phyloP scores from a whole-genome alignment of 1,140 invertebrate genomes.

The Pseudomyrmex pallidus region DNA sequence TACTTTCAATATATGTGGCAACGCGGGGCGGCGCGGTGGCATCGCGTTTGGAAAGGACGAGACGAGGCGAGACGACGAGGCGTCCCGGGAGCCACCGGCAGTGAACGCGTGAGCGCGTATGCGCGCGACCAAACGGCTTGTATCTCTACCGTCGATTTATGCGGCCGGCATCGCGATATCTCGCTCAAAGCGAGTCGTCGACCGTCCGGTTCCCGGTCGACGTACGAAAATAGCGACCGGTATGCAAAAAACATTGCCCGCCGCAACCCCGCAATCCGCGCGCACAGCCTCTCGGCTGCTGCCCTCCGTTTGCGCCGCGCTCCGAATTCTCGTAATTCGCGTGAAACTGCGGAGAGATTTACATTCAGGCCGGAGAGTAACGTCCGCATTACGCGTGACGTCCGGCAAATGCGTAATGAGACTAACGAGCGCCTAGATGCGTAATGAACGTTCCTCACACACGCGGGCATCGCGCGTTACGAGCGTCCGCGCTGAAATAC shows the following conservation, averaged over 20 bases:
- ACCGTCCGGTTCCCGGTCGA: constrained; percentile 63
- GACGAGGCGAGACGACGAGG: not conserved
- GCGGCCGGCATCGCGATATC: constrained; percentile 68
- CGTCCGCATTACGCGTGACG: constrained; percentile 54
- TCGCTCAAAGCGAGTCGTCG: constrained; percentile 70
- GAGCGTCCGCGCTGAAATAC: constrained; percentile 1
- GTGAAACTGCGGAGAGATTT: constrained; percentile 31
- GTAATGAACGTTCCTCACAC: constrained; percentile 43
- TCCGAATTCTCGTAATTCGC: constrained; percentile 53
- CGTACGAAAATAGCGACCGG: constrained; percentile 70
- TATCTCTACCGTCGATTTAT: constrained; percentile 73
- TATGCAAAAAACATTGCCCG: constrained; percentile 63
- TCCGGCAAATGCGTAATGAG: constrained; percentile 51
- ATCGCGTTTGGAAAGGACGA: not conserved
- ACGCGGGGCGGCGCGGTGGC: not conserved
- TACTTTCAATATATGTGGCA: constrained; percentile 71
- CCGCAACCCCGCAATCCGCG: constrained; percentile 17
- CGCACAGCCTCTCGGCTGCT: not conserved
- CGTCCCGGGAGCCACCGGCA: constrained; percentile 7
- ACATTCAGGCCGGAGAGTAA: constrained; percentile 36
- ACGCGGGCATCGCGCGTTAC: constrained; percentile 35
- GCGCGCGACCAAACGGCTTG: constrained; percentile 43
- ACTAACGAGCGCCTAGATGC: constrained; percentile 56
- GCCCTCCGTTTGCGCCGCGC: not conserved
- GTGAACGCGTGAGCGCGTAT: constrained; percentile 40